Percentiles rank a stretch among this genome's conserved stretches.
These are phyloP conservation scores for Andinoacara biseriatus DNA, from an alignment of 2,113 vertebrate species.

Conservation along the genomic window DNA sequence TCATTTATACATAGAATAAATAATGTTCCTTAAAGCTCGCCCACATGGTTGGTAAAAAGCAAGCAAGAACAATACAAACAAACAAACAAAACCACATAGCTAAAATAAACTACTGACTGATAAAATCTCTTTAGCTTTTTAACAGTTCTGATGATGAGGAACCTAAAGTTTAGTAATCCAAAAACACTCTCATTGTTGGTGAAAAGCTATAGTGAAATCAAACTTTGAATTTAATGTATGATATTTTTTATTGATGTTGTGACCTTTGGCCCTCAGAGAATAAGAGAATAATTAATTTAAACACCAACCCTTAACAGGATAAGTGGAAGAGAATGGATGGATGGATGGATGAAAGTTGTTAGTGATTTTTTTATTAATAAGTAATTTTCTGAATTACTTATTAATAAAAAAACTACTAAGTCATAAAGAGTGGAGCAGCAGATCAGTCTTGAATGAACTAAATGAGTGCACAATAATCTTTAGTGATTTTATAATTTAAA, in stretches of 20 bases:
- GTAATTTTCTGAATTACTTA: not conserved
- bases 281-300: not conserved
- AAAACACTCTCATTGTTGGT: not conserved
- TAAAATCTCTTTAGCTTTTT: not conserved
- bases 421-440: not conserved
- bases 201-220: not conserved
- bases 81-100: not conserved
- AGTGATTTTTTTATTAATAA: not conserved
- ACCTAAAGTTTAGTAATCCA: not conserved
- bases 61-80: too few relatives aligned
- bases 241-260: not conserved
- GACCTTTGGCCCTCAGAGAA: not conserved
- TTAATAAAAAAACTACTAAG: not conserved
- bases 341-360: not conserved
- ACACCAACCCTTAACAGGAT: not conserved
- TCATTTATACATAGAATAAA: too few relatives aligned
- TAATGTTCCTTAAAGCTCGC: not conserved
- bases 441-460: not conserved
- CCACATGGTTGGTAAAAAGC: too few relatives aligned
- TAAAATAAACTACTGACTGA: not conserved
- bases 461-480: not conserved
- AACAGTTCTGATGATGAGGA: not conserved
- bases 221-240: not conserved
- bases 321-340: too few relatives aligned
- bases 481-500: constrained; percentile 9